Base-by-base conservation (phyloP, 2,797 vertebrate species). In the Sciurus vulgaris region DNA sequence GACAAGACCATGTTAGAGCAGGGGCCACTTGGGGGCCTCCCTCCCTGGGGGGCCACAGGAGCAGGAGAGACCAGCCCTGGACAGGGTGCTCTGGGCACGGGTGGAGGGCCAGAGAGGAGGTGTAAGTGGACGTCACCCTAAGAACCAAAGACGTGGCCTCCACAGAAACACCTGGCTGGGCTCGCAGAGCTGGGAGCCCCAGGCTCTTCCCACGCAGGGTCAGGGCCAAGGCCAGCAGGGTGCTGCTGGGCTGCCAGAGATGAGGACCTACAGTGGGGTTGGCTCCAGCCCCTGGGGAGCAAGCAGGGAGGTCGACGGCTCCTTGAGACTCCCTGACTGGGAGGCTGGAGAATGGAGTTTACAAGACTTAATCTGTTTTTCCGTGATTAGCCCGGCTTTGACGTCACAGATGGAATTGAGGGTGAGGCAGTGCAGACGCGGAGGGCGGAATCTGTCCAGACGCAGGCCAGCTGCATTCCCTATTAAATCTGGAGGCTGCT, bases 361-460 rank as follows among this genome's bases (percentile, higher is more conserved):
- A 90, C 54, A 92, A 95, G 8, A 96, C 93, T 96, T 97, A 97
- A 98, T 98, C 97, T 98, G 83, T 96, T 97, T 97, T 98, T 97
- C 98, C 96, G 69, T 95, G 98, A 98, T 98, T 97, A 98, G 98
- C 97, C 44, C 63, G 94, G 95, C 96, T 96, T 97, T 98, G 98
- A 98, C 94, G 96, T 98, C 98, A 98, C 96, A 91, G 97, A 94
- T 3, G 96, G 97, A 97, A 97, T 97, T 97, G 82, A 95, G 97
- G 96, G 97, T 91, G 70, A 92, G 84, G 98, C 96, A 86, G 26
- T 97, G 97, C 73, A 88, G 98, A 95, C 91, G 95, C 17, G 30
- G 96, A 97, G 96, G 97, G 96, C 97, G 98, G 98, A 98, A 94
- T 38, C 63, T 0, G 38, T 93, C 97, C 98, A 98, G 96, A 97